Evolutionary conservation across 2,888 invertebrate species (phyloP).

Genomic region (Amphimallon solstitiale): DNA sequence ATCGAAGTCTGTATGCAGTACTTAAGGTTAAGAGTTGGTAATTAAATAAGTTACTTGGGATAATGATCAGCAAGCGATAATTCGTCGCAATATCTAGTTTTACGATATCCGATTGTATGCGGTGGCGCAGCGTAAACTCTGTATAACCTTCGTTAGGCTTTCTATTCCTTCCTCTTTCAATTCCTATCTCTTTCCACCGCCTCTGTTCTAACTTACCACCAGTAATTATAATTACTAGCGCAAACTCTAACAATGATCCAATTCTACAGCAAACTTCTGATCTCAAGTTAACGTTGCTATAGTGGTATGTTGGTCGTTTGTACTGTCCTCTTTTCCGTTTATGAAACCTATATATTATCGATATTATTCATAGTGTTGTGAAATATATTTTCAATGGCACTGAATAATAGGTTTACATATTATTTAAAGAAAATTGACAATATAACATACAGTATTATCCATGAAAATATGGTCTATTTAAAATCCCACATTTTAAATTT

Average conservation of each 20-base stretch:
- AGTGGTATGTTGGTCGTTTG: neutral
- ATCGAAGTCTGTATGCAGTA: conserved; percentile 1
- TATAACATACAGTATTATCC: too few species aligned
- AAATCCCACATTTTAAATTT: too few species aligned
- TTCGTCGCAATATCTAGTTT: conserved; percentile 52
- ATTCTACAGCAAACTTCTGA: conserved; percentile 39
- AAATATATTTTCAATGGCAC: too few species aligned
- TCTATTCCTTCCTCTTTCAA: neutral
- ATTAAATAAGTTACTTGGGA: conserved; percentile 52
- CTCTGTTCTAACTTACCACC: conserved; percentile 51
- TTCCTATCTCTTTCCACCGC: conserved; percentile 40
- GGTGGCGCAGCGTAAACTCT: conserved; percentile 21
- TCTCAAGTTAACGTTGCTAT: conserved; percentile 37
- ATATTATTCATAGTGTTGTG: neutral
- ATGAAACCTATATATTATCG: conserved; percentile 21
- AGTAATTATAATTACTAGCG: conserved; percentile 56
- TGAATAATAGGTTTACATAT: too few species aligned
- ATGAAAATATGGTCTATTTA: too few species aligned
- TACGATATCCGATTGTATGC: conserved; percentile 51
- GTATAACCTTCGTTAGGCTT: conserved; percentile 46
- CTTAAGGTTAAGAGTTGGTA: conserved; percentile 35
- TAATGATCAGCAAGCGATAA: conserved; percentile 45
- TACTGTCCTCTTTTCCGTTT: conserved; percentile 14
- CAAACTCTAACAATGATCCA: conserved; percentile 47
- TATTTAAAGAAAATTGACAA: too few species aligned